phyloP scores from a whole-genome alignment of 2,113 vertebrate genomes.

The Callospermophilus lateralis region DNA sequence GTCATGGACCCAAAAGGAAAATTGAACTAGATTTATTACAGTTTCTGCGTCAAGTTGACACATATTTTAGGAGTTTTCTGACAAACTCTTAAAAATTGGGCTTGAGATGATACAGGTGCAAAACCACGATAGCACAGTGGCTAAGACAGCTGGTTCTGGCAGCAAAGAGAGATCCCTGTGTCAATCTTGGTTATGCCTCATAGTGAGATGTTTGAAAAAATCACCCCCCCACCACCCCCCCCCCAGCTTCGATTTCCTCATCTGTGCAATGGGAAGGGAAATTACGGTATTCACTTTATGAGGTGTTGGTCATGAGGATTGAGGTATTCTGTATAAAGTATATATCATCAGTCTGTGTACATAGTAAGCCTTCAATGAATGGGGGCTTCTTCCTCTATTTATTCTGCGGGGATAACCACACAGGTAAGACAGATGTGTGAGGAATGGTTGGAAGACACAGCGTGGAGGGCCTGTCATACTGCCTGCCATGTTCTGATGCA shows the following conservation, averaged over 20 bases:
- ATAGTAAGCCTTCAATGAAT: neutral
- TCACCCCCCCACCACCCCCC: neutral
- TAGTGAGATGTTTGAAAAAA: neutral
- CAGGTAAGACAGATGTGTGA: neutral
- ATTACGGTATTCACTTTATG: neutral
- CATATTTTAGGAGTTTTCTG: neutral
- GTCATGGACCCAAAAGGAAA: conserved; percentile 22
- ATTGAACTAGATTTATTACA: conserved; percentile 31
- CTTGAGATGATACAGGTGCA: neutral
- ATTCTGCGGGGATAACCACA: neutral
- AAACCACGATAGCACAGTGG: neutral
- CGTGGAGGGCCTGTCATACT: neutral
- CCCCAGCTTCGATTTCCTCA: neutral
- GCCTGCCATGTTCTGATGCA: too few species aligned
- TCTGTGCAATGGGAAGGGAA: neutral
- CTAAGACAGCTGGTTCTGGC: neutral
- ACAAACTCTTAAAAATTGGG: neutral
- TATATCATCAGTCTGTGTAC: neutral
- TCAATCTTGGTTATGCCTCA: neutral
- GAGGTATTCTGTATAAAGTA: neutral
- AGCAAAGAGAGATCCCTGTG: neutral
- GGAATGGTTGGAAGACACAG: neutral
- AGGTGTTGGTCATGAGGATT: neutral
- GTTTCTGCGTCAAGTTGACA: neutral
- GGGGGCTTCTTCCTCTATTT: neutral